Base-by-base conservation (phyloP, 1,140 invertebrate species). In the Trinorchestia longiramus region DNA sequence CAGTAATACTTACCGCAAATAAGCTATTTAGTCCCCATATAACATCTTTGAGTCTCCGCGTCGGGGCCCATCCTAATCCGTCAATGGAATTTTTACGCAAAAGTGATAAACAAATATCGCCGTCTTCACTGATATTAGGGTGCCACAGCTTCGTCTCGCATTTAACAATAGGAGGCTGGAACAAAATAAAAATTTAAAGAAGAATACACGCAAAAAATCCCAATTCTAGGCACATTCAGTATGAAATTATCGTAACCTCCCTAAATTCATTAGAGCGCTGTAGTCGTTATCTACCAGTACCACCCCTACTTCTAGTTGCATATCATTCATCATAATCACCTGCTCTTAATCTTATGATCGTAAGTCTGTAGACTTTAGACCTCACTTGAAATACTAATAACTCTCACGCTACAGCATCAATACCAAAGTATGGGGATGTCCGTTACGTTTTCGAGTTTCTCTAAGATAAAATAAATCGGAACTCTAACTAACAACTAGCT, bases 11-110 rank as follows among this genome's bases (percentile, higher is more conserved):
- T 44, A 96, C 99, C 95, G 98, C 99, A 97, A 99, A 99, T 97
- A 99, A 97, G 95, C 98, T 98, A 98, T 99, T 99, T 90, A 99
- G 97, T 44, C 99, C 99, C 98, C 99, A 99, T n/a, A 99, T 98
- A 96, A 99, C 98, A 98, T 99, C 99, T 97, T 99, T 99, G 23
- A 99, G 97, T 97, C 98, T 98, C 97, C 99, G 97, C 40, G 99
- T 99, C 0, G 99, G 99, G 45, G 99, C 99, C 99, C 99, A 99
- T 43, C 99, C 99, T 97, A 99, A 98, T 96, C 99, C 99, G 98
- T 99, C 99, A 97, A 99, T 98, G 96, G 99, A 99, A 97, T 98
- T 99, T 97, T 99, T 98, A 96, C 99, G 97, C 88, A 99, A 97
- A 57, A 99, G 97, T 96, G 99, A 99, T 77, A 99, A 97, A 97